A percentile compares a stretch with the other conserved stretches of the same genome.
Conservation (phyloP, 2,797 vertebrate genomes). For the Pachyuromys duprasi region DNA sequence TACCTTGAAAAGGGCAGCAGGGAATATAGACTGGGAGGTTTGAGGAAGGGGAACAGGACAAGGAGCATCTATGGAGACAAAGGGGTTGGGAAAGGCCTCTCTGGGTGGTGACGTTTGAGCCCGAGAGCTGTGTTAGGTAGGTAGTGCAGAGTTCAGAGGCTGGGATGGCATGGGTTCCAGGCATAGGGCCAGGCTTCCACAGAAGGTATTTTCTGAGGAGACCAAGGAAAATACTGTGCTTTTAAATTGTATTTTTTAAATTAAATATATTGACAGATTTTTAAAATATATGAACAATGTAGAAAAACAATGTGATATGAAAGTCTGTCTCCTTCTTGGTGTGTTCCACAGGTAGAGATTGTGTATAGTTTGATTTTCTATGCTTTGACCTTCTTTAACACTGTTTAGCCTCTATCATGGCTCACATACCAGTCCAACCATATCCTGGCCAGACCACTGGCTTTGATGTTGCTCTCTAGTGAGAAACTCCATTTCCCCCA, state of each 20-base stretch:
- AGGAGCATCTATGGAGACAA: neutral
- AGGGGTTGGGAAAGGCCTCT: neutral
- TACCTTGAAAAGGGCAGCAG: neutral
- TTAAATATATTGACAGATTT: neutral
- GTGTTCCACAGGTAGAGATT: neutral
- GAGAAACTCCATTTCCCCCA: neutral
- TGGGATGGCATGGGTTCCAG: fast-evolving
- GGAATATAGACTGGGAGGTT: neutral
- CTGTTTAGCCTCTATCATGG: neutral
- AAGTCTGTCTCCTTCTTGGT: neutral
- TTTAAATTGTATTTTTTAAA: neutral
- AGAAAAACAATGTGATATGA: neutral
- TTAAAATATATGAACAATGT: neutral
- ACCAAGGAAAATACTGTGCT: neutral
- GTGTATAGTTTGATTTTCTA: neutral
- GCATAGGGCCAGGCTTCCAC: neutral
- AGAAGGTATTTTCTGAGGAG: neutral
- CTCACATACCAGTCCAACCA: neutral
- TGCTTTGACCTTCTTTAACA: neutral
- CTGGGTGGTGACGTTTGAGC: neutral
- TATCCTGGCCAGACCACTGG: neutral
- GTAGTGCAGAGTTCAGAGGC: neutral
- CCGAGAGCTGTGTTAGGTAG: neutral
- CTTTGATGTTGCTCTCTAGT: neutral
- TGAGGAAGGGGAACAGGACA: neutral